Conservation (phyloP, 2,113 vertebrate genomes). For the Climacteris rufus region DNA sequence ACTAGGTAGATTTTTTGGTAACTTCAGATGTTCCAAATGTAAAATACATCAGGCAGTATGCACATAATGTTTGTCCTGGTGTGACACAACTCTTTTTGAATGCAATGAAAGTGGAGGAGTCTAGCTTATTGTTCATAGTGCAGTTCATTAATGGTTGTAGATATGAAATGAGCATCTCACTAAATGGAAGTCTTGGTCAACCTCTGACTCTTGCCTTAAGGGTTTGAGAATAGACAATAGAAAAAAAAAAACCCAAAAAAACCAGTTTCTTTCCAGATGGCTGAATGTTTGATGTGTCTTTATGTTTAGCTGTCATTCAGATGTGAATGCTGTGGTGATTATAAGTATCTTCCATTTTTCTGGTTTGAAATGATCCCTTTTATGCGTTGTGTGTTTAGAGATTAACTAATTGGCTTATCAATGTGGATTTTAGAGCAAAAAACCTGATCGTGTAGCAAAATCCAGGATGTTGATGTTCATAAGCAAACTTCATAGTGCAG, state of each 20-base stretch:
- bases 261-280: conserved; percentile 73
- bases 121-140: conserved; percentile 40
- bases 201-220: conserved; percentile 76
- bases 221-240: conserved; percentile 73
- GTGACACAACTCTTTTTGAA: conserved; percentile 49
- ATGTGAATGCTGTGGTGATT: conserved; percentile 73
- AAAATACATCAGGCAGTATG: background rate
- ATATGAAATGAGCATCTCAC: conserved; percentile 72
- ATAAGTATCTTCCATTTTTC: conserved; percentile 73
- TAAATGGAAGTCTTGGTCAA: conserved; percentile 72
- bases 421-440: conserved; percentile 48
- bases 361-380: conserved; percentile 72
- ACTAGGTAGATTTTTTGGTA: background rate
- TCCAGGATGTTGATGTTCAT: conserved; percentile 17
- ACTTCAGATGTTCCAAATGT: background rate
- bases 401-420: conserved; percentile 72
- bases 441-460: background rate
- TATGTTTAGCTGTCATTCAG: conserved; percentile 77
- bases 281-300: conserved; percentile 73
- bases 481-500: background rate
- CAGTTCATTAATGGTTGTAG: conserved; percentile 60
- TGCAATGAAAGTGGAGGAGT: conserved; percentile 13
- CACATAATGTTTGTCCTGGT: background rate
- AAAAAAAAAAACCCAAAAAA: conserved; percentile 57
- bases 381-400: conserved; percentile 70